Conservation (phyloP, 2,113 vertebrate genomes). For the Camelus bactrianus region DNA sequence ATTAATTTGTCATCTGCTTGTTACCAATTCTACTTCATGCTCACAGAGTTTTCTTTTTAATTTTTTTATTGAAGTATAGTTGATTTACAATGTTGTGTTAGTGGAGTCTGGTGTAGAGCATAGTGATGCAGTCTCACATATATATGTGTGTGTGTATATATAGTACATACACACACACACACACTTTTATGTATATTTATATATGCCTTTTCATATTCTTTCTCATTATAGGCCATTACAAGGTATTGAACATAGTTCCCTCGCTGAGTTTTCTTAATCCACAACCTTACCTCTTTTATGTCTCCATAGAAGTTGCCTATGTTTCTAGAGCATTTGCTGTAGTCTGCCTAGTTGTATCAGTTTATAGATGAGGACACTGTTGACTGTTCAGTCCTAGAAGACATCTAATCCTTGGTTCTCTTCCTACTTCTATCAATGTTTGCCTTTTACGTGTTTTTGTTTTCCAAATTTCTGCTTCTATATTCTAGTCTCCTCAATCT, state of each 20-base stretch:
- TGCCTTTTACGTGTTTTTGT: not conserved
- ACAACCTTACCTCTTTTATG: not conserved
- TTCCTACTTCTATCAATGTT: not conserved
- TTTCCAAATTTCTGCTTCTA: not conserved
- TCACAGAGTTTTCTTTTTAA: not conserved
- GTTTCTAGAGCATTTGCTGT: not conserved
- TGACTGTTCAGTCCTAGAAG: not conserved
- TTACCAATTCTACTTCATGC: not conserved
- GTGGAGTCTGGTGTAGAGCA: no score
- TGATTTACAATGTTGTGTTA: no score
- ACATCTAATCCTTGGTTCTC: not conserved
- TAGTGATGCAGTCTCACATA: no score
- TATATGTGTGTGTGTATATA: no score
- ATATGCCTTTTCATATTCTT: no score
- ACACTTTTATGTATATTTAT: no score
- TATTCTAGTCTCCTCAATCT: not conserved
- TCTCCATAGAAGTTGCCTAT: not conserved
- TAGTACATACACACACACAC: no score
- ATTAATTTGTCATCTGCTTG: not conserved
- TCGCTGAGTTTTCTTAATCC: not conserved
- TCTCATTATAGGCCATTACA: no score
- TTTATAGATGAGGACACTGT: not conserved
- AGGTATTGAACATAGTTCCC: no score
- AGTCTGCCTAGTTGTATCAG: not conserved
- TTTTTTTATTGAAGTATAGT: no score